These are phyloP conservation scores for Aphelenchoides avenae DNA, from an alignment of 1,140 invertebrate species.

Conservation along the genomic window DNA sequence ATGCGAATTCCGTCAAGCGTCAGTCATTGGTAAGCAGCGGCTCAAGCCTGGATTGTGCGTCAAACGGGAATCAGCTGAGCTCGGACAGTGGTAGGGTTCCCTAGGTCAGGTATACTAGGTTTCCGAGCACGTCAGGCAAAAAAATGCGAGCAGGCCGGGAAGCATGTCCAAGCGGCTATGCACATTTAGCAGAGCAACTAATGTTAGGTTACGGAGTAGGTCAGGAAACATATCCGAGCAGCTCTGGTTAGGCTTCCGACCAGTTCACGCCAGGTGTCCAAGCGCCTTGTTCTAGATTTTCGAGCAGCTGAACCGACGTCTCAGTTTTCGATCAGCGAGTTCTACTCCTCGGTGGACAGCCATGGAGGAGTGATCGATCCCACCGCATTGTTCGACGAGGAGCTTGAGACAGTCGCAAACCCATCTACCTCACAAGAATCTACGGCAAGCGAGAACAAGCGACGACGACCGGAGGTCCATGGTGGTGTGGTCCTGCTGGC, in stretches of 20 bases:
- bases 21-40: too few species aligned
- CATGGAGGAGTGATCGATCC: neutral
- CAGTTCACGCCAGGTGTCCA: too few species aligned
- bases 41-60: too few species aligned
- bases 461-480: constrained; percentile 19
- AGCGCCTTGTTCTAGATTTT: too few species aligned
- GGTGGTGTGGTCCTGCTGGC: constrained; percentile 46
- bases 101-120: too few species aligned
- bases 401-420: constrained; percentile 8
- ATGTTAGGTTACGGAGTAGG: neutral
- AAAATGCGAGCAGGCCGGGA: constrained; percentile 13
- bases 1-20: too few species aligned
- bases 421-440: neutral
- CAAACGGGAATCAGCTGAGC: too few species aligned
- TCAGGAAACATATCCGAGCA: neutral
- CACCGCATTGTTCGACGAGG: constrained; percentile 39
- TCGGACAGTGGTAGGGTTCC: too few species aligned
- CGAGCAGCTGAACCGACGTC: too few species aligned
- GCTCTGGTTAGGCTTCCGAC: neutral
- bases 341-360: constrained; percentile 16
- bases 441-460: constrained; percentile 4
- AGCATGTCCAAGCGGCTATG: constrained; percentile 3
- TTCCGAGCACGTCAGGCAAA: constrained; percentile 32
- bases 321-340: constrained; percentile 31
- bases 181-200: neutral